Evolutionary conservation across 2,888 invertebrate genomes (phyloP), one percentile per base, ranked within the genome.

Genomic region (Drosophila mettleri): DNA sequence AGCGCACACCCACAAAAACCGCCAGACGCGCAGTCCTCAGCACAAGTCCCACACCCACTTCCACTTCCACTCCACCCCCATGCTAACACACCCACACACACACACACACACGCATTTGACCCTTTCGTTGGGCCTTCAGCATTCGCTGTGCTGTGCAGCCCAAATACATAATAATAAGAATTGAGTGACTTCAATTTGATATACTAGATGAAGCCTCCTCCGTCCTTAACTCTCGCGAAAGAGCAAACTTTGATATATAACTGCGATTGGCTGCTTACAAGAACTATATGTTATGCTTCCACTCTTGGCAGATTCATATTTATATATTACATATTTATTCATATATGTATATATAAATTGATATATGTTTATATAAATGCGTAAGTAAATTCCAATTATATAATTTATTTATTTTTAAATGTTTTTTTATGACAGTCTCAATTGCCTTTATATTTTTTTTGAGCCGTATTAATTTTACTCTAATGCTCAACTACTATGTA

Each of bases 1-100:
- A 78, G 74, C 77, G 59, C 67, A 60, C 74, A 71, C 68, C 57
- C 73, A 74, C 72, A 73, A 55, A 46, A 72, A 73, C 74, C 74
- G 53, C 55, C 45, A 52, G 54, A 54, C 39, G 49, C 16, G 41
- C 14, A 29, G 27, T 10, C 22, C 51, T 27, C 10, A 16, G n/a
- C 24, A 8, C 2, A 29, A 1, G 0, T 20, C 14, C 8, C 7
- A 18, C 46, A 33, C 33, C 9, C 24, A 3, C 3, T 24, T 3
- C 24, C 33, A 33, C 33, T 12, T 12, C 33, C 4, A 4, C 22
- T 3, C 14, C 20, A 7, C 1, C 18, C n/a, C 8, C 8, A 10
- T 7, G 20, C n/a, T n/a, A n/a, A n/a, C n/a, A 3, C 14, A 18
- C 2, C n/a, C 7, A n/a, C n/a, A n/a, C 18, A 27, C 16, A 18